Base-by-base conservation (phyloP, 2,113 vertebrate genomes). In the Motacilla alba region DNA sequence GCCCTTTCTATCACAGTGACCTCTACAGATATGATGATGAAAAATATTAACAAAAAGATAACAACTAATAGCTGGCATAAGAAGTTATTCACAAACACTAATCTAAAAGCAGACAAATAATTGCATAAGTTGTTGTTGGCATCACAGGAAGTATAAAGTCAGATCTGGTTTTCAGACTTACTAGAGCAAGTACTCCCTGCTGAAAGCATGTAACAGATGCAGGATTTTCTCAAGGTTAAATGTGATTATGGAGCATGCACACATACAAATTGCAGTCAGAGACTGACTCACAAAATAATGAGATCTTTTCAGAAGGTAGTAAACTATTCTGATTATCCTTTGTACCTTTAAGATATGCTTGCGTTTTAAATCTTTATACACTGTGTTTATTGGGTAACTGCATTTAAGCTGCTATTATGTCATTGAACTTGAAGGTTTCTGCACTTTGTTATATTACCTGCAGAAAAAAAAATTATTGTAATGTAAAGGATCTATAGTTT, bases 151-250 rank as follows among this genome's bases (percentile, higher is more conserved):
- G 74, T 78, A 85, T 84, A 89, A 95, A 97, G 81, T 89, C 90
- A 91, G 81, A 79, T 82, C 27, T 94, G 81, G 21, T 92, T 97
- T 95, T 95, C 75, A 76, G 7, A 83, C 92, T 95, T 92, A 79
- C 49, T 39, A 37, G 90, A 90, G 44, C 85, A 80, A 95, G 92
- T 87, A 82, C 79, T 91, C 82, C 78, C 85, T 93, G 87, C 88
- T 96, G 95, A 59, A 97, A 92, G 33, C 66, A 77, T 83, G 49
- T 83, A 87, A 77, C 86, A 91, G 88, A 67, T 95, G 47, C 90
- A 94, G 68, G 89, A 85, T 96, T 97, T 95, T 94, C 26, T 92
- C 83, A 94, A 97, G 96, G 92, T 96, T 96, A 96, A 94, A 95
- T 92, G 68, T 85, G 89, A 92, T 95, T 96, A 80, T 83, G 93